Evolutionary conservation across 2,797 vertebrate genomes (phyloP), one percentile per base, ranked within the genome.

Genomic region (Ceryle rudis): DNA sequence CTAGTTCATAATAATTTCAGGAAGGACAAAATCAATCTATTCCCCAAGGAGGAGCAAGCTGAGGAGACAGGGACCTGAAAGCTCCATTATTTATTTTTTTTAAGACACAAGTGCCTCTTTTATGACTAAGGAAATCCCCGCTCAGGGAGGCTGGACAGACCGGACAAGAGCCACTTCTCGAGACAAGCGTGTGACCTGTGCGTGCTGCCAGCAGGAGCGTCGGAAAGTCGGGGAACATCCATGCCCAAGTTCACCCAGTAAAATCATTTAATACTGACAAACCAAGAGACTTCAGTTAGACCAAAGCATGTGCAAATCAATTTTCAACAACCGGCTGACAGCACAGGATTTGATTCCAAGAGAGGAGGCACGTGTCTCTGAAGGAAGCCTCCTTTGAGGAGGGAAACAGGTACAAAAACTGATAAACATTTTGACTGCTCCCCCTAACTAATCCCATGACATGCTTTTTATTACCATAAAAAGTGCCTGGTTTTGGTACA

Each of bases 391-490:
- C 19, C 67, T 86, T 4, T 31, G 79, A 90, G 84, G 62, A 87
- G 42, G 78, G 75, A 92, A 92, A 81, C 37, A 91, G 85, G 89
- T 66, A 72, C 28, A 66, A 61, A 74, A 91, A 94, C 26, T 86
- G 81, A 92, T 90, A 92, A 84, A 57, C 2, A 3, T 72, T 86
- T 92, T 78, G 73, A 86, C 92, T 78, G 57, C 1, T 33, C 60
- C 55, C 78, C 67, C 46, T 29, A 51, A 31, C 74, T 90, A 57
- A 70, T 67, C 44, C 49, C 75, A 78, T 94, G 95, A 84, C 92
- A 75, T 86, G 94, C 58, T 90, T 41, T 33, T 93, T 91, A 37
- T 66, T 93, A 70, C 79, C 67, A 94, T 33, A 47, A 77, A 51
- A 92, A 93, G 47, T 5, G 20, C 83, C 84, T 54, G 3, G 80